Conservation (phyloP, 2,797 vertebrate genomes). For the Rhincodon typus region DNA sequence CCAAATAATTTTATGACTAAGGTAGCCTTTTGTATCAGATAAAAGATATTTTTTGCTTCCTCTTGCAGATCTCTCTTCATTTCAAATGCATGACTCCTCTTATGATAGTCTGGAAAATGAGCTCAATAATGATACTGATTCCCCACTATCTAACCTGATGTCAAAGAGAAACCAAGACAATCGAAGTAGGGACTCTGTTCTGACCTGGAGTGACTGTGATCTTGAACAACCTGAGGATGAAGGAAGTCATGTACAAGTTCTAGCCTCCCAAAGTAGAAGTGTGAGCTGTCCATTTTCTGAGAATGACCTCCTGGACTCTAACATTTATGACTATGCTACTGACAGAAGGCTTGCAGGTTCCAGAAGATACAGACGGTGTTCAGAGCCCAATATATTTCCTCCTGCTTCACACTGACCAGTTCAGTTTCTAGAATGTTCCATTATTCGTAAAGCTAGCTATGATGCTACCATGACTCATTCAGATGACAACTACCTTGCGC, state of each 20-base stretch:
- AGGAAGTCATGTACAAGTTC: constrained; percentile 53
- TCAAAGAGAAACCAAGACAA: constrained; percentile 67
- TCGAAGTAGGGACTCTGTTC: constrained; percentile 82
- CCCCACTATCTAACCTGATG: constrained; percentile 66
- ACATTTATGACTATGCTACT: constrained; percentile 46
- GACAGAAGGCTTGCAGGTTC: constrained; percentile 47
- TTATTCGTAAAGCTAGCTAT: constrained; percentile 81
- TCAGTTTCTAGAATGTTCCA: too few relatives aligned
- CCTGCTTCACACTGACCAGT: constrained; percentile 43
- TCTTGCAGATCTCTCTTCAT: constrained; percentile 72
- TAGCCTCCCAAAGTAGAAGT: constrained; percentile 46
- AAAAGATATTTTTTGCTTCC: constrained; percentile 39
- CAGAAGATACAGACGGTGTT: constrained; percentile 70
- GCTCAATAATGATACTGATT: constrained; percentile 77
- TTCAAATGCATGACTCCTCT: constrained; percentile 87
- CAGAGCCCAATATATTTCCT: constrained; percentile 70
- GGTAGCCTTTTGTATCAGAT: not conserved
- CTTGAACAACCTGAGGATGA: constrained; percentile 64
- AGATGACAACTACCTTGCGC: constrained; percentile 53
- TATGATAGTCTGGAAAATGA: constrained; percentile 91
- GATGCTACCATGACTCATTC: constrained; percentile 61
- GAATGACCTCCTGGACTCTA: constrained; percentile 40
- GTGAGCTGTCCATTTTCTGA: constrained; percentile 43
- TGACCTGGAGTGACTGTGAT: constrained; percentile 81
- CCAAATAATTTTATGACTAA: not conserved